Evolutionary conservation across 2,113 vertebrate genomes (phyloP), one percentile per base, ranked within the genome.

Genomic region (Hyla sarda): DNA sequence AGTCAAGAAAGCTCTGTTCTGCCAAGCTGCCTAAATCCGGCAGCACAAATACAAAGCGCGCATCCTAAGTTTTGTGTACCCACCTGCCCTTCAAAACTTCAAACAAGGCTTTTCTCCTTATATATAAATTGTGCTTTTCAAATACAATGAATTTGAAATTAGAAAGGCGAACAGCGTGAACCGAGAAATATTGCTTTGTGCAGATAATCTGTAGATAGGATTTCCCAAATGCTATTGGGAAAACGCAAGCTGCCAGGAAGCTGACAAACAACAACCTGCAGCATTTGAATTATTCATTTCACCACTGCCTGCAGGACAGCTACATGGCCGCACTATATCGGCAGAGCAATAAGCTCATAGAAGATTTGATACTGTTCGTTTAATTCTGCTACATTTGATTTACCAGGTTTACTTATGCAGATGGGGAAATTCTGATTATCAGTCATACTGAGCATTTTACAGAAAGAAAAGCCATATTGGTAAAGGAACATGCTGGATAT

Each of bases 201-300:
- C 75, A 71, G 84, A 85, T 85, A 85, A 85, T 85, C 84, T 85
- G 77, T 85, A 85, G 84, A 85, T 85, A 79, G 75, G 84, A 85
- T 85, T 85, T 85, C 84, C 84, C 60, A 47, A 69, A 50, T 79
- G 62, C 84, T 85, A 71, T 30, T 69, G 84, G 84, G 62, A 85
- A 71, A 71, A 85, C 7, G 34, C 34, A 56, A 58, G 13, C 58
- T 79, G 84, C 60, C 60, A 79, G 60, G 41, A 56, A 41, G 30
- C 84, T 85, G 84, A 85, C 75, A 79, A 85, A 85, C 84, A 85
- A 76, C 56, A 54, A 60, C 58, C 84, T 79, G 84, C 84, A 41
- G 84, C 75, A 79, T 85, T 79, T 85, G 84, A 85, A 85, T 85
- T 79, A 85, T 85, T 85, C 84, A 85, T 85, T 56, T 56, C 47